Base-by-base conservation (phyloP, 2,888 invertebrate species). In the Cephus runcator region DNA sequence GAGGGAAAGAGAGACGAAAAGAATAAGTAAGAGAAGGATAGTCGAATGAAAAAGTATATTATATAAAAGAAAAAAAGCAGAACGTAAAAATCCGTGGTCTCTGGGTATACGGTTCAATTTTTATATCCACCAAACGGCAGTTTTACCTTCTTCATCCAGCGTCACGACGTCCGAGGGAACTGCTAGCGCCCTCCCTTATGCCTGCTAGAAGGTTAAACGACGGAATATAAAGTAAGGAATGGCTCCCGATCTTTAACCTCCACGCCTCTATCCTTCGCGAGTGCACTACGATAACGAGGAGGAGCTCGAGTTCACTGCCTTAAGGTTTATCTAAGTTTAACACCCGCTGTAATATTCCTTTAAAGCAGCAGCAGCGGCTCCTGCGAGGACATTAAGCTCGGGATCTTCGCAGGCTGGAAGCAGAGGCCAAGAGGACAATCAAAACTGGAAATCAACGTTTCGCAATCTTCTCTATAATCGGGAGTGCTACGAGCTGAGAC, bases 21-120 rank as follows among this genome's bases (percentile, higher is more conserved):
- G 73, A 69, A 35, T 75, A 73, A 56, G 34, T 73, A 40, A 74
- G 75, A 77, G 68, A 56, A 34, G 73, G 69, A 36, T 56, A 77
- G 31, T 34, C 73, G 71, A 79, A 80, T 80, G 73, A 73, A 76
- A 81, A 77, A 78, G 76, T 77, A 77, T 71, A 71, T 6, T 69
- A 71, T 73, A 34, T 34, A 34, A 69, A 74, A 4, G 4, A 33
- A 73, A 56, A 40, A 40, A 56, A 9, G 56, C 23, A 23, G 23
- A 23, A 56, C 56, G 23, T 56, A 23, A 23, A 56, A 56, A 56
- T 56, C 23, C 56, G 23, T 15, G 23, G 23, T 56, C 56, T 56
- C 56, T 9, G 56, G 56, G 2, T 56, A 56, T 56, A 56, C 23
- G 9, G 2, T 56, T 56, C 56, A 56, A 56, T 56, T 56, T 9